Percentiles rank a stretch among this genome's conserved stretches.
Conservation (phyloP, 2,113 vertebrate species). For the Podilymbus podiceps region DNA sequence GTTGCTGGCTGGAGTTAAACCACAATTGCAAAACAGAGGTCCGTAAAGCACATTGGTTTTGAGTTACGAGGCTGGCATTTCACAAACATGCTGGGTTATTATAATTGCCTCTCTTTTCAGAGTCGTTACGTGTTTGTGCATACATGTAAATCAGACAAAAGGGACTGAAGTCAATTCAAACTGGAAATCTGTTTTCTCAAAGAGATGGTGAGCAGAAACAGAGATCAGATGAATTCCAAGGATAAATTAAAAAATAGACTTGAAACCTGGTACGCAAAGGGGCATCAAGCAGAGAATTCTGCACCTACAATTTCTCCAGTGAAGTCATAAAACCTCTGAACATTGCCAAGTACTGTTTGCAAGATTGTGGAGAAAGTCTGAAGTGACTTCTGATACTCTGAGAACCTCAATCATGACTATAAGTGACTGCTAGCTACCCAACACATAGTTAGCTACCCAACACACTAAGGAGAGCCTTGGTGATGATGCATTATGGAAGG, state of each 20-base stretch:
- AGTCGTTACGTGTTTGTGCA: background rate
- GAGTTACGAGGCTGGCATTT: background rate
- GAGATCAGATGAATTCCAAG: background rate
- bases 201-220: background rate
- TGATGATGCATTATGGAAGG: background rate
- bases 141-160: background rate
- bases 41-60: background rate
- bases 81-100: background rate
- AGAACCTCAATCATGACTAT: background rate
- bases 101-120: background rate
- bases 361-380: background rate
- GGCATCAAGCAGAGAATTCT: background rate
- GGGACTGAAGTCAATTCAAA: background rate
- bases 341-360: background rate
- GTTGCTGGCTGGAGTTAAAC: too few relatives aligned
- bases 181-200: background rate
- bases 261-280: background rate
- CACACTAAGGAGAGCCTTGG: background rate
- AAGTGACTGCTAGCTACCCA: background rate
- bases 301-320: background rate
- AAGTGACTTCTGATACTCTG: background rate
- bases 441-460: fast-evolving
- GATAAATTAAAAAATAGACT: background rate
- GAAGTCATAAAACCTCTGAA: background rate
- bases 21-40: background rate